Evolutionary conservation across 1,140 invertebrate species (phyloP), one percentile per base, ranked within the genome.

Genomic region (Aplysia californica): DNA sequence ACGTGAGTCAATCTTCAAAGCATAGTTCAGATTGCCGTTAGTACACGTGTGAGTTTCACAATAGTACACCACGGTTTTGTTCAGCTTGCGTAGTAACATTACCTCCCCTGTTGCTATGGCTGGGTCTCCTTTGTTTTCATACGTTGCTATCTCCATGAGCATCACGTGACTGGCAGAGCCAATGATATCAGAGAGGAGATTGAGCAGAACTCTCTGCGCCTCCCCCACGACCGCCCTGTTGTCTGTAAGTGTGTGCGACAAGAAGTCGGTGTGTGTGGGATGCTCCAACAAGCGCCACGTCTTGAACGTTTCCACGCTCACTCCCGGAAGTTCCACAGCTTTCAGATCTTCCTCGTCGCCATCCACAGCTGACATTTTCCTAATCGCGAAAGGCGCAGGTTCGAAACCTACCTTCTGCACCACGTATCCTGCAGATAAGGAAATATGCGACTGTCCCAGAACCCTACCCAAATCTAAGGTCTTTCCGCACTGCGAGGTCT

Each of bases 81-180:
- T 59, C 70, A 82, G 36, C 15, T 70, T 61, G 55, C 74, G 31
- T 33, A 82, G 68, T 4, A 82, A 29, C 36, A 65, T n/a, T n/a
- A 78, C 29, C 64, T 83, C 78, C 6, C 80, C 82, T 0, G 77
- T 70, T 2, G 74, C 79, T 15, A 83, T 83, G 2, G 78, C 71
- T 2, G 79, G 78, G 33, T 83, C 82, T 1, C 82, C 82, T 70
- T 83, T 83, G 76, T 83, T 83, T n/a, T 77, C 72, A 29, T 39
- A 77, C 5, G 50, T 35, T 6, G 66, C 68, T 3, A 79, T 64
- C n/a, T 81, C 78, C 21, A 83, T 61, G 10, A 83, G 36, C 38
- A 83, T 72, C 36, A 75, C 80, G 58, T 79, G 66, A 35, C 70
- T 73, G 29, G 61, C 74, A 1, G 41, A 31, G 0, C 65, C 66